These are phyloP conservation scores for Odontocolon sp. DNA, from an alignment of 2,888 invertebrate species.

Conservation along the genomic window DNA sequence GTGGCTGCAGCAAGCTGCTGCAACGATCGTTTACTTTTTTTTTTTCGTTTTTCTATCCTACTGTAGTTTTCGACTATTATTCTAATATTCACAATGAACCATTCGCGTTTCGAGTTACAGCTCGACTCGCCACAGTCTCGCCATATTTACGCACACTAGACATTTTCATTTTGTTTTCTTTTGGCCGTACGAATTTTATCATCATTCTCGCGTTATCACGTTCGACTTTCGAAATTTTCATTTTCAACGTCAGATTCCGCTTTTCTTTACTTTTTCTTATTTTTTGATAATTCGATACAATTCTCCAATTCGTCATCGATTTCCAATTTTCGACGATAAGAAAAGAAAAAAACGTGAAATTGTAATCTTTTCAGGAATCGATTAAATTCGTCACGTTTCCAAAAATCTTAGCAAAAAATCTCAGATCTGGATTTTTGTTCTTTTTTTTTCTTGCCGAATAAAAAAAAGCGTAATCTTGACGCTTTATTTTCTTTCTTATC, in stretches of 20 bases:
- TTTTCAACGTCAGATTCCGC: neutral
- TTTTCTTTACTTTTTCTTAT: neutral
- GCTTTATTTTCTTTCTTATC: neutral
- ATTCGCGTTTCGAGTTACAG: slow-evolving; percentile 10
- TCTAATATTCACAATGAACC: slow-evolving; percentile 66
- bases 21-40: slow-evolving; percentile 2
- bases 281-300: neutral
- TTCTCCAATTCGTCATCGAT: too few relatives aligned
- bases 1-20: slow-evolving; percentile 6
- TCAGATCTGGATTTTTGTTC: neutral
- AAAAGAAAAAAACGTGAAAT: too few relatives aligned
- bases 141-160: slow-evolving; percentile 11
- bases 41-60: slow-evolving; percentile 16
- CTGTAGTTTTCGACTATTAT: slow-evolving; percentile 57
- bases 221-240: neutral
- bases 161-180: neutral
- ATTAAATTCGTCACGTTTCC: neutral
- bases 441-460: neutral
- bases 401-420: neutral
- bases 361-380: too few relatives aligned
- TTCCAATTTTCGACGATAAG: too few relatives aligned
- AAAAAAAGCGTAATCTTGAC: neutral
- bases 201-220: slow-evolving; percentile 4
- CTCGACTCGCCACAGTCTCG: slow-evolving; percentile 22
- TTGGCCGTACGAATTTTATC: slow-evolving; percentile 34